Evolutionary conservation across 2,113 vertebrate genomes (phyloP), one percentile per base, ranked within the genome.

Genomic region (Pyxicephalus adspersus): DNA sequence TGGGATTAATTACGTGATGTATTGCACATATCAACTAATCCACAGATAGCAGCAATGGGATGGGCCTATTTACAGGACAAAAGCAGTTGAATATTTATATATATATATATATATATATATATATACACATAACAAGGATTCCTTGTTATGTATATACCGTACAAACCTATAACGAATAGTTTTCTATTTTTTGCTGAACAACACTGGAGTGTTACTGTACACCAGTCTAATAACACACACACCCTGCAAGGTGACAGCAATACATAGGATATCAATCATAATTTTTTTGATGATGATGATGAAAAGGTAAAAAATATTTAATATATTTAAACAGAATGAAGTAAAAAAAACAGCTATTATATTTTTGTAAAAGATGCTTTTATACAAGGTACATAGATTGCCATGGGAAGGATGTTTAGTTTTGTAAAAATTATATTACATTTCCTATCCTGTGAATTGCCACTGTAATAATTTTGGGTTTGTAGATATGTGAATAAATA

Each of bases 241-340:
- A 9, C 8, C 28, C 60, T 23, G 29, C 60, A 15, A 77, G 75
- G 45, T 63, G 75, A 61, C 75, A 54, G 61, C 38, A 77, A 22
- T 52, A 26, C 55, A 3, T 26, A 52, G 5, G 45, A 3, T 3
- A 51, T 68, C 5, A 18, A 6, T 25, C 20, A 11, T 5, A 22
- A 26, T 31, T 5, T 26, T 5, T 51, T 19, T 57, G 50, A 55
- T 55, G 52, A 66, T 38, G 25, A 19, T 5, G 9, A 15, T 45
- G 18, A 22, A 19, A n/a, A 52, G 25, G 28, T 34, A 64, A 77
- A 19, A 57, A 66, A 77, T 31, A 55, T 66, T 55, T 77, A 77
- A 77, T 77, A 77, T 77, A 77, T 77, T 77, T 51, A 77, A 65
- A 19, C 64, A 20, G 74, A 76, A 64, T 65, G 34, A 38, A 3